Evolutionary conservation across 1,140 invertebrate species (phyloP).

Genomic region (Tribolium madens): DNA sequence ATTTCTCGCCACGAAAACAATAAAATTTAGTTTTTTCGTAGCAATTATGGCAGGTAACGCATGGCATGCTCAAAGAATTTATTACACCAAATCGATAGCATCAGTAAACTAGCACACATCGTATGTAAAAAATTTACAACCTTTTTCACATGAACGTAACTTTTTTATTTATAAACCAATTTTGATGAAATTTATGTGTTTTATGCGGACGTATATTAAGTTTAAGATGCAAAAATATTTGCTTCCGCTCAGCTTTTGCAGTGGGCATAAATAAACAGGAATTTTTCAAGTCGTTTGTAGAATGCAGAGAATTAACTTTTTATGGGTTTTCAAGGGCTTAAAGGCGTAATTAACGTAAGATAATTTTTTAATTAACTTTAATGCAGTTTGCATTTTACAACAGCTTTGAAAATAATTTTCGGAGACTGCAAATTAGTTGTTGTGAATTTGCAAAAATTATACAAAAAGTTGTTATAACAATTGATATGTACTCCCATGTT

Average conservation of each 20-base stretch:
- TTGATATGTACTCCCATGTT: too few species aligned
- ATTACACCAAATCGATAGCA: not conserved
- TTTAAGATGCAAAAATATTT: conserved; percentile 1
- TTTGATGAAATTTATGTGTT: conserved; percentile 20
- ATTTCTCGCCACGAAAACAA: conserved; percentile 1
- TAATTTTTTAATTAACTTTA: not conserved
- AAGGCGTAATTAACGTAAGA: not conserved
- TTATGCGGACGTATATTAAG: conserved; percentile 21
- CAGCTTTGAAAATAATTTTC: too few species aligned
- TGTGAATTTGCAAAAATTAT: too few species aligned
- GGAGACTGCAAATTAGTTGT: too few species aligned
- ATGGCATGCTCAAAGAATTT: not conserved
- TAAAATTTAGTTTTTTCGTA: not conserved
- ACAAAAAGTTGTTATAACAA: too few species aligned
- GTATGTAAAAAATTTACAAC: conserved; percentile 22
- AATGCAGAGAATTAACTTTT: not conserved
- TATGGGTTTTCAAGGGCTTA: not conserved
- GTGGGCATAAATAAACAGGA: conserved; percentile 9
- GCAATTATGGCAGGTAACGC: not conserved
- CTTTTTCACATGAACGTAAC: conserved; percentile 8
- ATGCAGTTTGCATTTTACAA: not conserved
- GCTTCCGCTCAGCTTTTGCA: conserved; percentile 4
- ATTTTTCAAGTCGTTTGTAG: not conserved
- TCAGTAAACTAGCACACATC: conserved; percentile 12
- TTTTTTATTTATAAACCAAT: conserved; percentile 38